Evolutionary conservation across 2,797 vertebrate genomes (phyloP).

Genomic region (Neosilurus hyrtlii): DNA sequence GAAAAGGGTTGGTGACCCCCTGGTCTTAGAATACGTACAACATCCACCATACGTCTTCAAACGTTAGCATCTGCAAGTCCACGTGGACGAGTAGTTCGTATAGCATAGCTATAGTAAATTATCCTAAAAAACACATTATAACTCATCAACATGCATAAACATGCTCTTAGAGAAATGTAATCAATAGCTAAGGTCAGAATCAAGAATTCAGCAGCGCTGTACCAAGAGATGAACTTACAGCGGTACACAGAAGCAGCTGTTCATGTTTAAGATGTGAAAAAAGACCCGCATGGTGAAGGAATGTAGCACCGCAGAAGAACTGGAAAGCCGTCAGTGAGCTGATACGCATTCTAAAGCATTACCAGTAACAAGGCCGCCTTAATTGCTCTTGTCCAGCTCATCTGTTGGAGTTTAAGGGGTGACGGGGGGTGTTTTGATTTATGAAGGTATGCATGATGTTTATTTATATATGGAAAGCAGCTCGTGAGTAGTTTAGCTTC

Average conservation of each 20-base stretch:
- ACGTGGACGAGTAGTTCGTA: not conserved
- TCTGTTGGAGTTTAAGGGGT: slow-evolving; percentile 47
- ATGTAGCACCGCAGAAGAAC: slow-evolving; percentile 33
- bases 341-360: slow-evolving; percentile 35
- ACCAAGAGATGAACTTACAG: slow-evolving; percentile 12
- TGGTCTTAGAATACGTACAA: not conserved
- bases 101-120: not conserved
- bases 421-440: slow-evolving; percentile 45
- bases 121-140: too few species aligned
- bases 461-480: slow-evolving; percentile 50
- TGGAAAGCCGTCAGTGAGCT: slow-evolving; percentile 36
- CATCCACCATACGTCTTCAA: not conserved
- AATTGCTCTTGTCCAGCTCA: slow-evolving; percentile 26
- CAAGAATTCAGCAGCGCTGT: slow-evolving; percentile 11
- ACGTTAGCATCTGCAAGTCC: too few species aligned
- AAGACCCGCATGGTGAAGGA: slow-evolving; percentile 36
- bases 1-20: too few species aligned
- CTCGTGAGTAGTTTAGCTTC: slow-evolving; percentile 30
- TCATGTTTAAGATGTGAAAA: slow-evolving; percentile 17
- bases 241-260: slow-evolving; percentile 13
- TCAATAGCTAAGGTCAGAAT: not conserved
- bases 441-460: slow-evolving; percentile 53
- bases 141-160: too few species aligned
- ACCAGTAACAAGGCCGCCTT: slow-evolving; percentile 5
- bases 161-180: not conserved